Conservation (phyloP, 2,113 vertebrate species). For the Bufo gargarizans region DNA sequence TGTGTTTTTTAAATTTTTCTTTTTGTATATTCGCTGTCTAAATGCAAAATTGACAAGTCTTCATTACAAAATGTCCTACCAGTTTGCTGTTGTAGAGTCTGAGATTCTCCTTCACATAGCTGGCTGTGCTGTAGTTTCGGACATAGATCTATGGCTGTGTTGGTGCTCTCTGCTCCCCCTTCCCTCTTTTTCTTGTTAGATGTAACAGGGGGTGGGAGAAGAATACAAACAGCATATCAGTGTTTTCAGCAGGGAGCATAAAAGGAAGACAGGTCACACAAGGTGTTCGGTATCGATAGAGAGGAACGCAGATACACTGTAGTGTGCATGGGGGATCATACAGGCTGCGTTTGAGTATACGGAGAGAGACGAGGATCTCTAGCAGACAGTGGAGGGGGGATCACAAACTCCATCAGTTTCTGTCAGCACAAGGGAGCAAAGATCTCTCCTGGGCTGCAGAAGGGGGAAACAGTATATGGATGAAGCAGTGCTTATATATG, state of each 20-base stretch:
- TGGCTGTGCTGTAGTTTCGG: neutral
- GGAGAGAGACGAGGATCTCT: too few relatives aligned
- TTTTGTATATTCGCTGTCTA: neutral
- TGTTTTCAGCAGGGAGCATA: neutral
- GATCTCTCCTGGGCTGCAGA: too few relatives aligned
- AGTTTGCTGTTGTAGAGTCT: neutral
- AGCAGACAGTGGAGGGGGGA: too few relatives aligned
- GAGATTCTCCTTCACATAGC: neutral
- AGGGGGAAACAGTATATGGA: too few relatives aligned
- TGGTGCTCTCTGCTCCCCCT: too few relatives aligned
- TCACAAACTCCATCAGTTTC: too few relatives aligned
- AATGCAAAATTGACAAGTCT: neutral
- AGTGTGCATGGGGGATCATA: neutral
- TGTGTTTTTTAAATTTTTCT: neutral
- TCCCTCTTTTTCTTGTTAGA: neutral
- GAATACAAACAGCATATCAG: neutral
- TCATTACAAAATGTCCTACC: too few relatives aligned
- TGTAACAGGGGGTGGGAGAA: neutral
- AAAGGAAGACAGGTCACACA: too few relatives aligned
- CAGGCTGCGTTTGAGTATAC: too few relatives aligned
- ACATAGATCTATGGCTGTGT: neutral
- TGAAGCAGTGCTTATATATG: too few relatives aligned
- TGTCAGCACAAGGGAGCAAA: too few relatives aligned
- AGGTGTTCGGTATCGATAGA: neutral
- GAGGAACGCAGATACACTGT: too few relatives aligned